Percentiles rank a stretch among this genome's conserved stretches.
These are phyloP conservation scores for Dunckerocampus dactyliophorus DNA, from an alignment of 2,113 vertebrate species.

Conservation along the genomic window DNA sequence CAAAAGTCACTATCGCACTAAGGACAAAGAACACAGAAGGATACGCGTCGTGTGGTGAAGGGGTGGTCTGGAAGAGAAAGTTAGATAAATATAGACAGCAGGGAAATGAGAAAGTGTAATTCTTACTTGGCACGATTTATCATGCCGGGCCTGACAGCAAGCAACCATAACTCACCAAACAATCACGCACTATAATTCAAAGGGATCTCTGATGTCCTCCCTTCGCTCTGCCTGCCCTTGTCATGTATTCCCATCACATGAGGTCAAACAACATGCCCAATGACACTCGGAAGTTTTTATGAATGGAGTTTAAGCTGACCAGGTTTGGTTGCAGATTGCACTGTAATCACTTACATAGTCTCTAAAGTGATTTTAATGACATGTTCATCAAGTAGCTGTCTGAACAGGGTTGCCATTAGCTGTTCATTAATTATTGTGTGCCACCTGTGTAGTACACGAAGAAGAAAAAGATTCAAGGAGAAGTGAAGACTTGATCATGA, in stretches of 20 bases:
- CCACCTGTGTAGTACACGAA: conserved; percentile 2
- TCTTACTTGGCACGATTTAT: conserved; percentile 65
- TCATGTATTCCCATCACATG: conserved; percentile 28
- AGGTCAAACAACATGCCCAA: conserved; percentile 49
- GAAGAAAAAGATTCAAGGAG: background rate
- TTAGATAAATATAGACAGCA: conserved; percentile 52
- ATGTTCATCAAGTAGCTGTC: too few relatives aligned
- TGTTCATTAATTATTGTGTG: background rate
- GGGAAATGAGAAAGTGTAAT: conserved; percentile 71
- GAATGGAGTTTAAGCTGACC: conserved; percentile 24
- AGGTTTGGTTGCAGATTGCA: conserved; percentile 18
- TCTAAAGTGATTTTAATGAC: too few relatives aligned
- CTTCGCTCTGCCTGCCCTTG: conserved; percentile 57
- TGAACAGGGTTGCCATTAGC: too few relatives aligned
- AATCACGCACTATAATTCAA: conserved; percentile 72
- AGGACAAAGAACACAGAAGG: conserved; percentile 30
- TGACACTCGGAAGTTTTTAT: conserved; percentile 25
- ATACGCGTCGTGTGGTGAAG: conserved; percentile 16
- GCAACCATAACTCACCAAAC: conserved; percentile 73
- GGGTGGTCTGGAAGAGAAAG: conserved; percentile 39
- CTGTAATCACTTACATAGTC: too few relatives aligned
- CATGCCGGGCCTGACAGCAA: conserved; percentile 62
- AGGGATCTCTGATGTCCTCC: conserved; percentile 54
- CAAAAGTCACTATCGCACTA: conserved; percentile 32
- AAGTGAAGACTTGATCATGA: conserved; percentile 19